Evolutionary conservation across 2,888 invertebrate genomes (phyloP).

Genomic region (Salticus scenicus): DNA sequence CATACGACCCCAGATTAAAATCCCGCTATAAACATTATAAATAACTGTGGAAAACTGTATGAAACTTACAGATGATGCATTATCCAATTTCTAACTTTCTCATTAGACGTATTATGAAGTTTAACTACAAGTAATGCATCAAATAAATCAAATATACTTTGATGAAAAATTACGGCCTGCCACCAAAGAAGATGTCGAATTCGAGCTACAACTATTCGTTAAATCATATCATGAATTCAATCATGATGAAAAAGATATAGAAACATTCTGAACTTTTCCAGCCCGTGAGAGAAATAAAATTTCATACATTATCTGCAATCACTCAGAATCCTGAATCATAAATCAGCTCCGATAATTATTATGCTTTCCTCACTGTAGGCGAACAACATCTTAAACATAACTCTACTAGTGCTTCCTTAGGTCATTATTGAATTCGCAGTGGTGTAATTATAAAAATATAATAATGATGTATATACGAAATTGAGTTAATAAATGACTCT

Average conservation of each 20-base stretch:
- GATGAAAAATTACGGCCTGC: not conserved
- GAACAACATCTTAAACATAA: conserved; percentile 27
- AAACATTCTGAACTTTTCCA: not conserved
- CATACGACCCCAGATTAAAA: no score
- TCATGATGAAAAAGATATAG: not conserved
- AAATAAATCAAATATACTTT: no score
- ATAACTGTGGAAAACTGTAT: no score
- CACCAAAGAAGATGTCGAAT: not conserved
- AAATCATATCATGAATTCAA: not conserved
- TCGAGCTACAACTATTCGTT: not conserved
- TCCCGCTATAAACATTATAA: no score
- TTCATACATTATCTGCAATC: not conserved
- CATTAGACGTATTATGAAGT: no score
- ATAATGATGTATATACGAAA: conserved; percentile 27
- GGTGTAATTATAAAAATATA: conserved; percentile 45
- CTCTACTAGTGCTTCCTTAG: not conserved
- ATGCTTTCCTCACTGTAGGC: conserved; percentile 27
- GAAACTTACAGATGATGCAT: no score
- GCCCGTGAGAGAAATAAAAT: not conserved
- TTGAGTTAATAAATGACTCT: conserved; percentile 36
- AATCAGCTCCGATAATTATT: conserved; percentile 21
- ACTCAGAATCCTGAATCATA: not conserved
- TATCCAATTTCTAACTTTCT: no score
- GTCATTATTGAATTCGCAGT: not conserved
- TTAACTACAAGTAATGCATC: no score